phyloP scores from a whole-genome alignment of 2,888 invertebrate genomes.

The Dysmachus trigonus region DNA sequence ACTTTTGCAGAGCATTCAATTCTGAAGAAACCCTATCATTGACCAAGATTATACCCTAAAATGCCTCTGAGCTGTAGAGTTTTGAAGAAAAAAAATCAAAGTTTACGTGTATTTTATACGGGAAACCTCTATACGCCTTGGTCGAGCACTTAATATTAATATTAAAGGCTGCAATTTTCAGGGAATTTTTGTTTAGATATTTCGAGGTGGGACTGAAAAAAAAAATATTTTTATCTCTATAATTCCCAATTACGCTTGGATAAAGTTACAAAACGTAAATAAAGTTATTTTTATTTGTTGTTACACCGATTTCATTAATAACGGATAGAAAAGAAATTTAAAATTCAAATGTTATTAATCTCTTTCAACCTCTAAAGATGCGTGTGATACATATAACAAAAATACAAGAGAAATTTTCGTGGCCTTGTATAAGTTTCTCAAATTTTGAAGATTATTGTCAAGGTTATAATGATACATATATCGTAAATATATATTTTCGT shows the following conservation, averaged over 20 bases:
- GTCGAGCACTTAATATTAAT: no score
- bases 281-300: neutral
- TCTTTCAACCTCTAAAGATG: neutral
- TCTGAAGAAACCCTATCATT: no score
- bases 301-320: neutral
- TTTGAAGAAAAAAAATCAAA: no score
- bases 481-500: neutral
- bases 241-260: neutral
- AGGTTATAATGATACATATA: neutral
- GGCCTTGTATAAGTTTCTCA: neutral
- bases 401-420: neutral
- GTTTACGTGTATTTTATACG: no score
- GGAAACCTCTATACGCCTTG: no score
- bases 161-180: no score
- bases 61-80: no score
- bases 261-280: neutral
- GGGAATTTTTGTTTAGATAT: no score
- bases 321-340: neutral
- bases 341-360: neutral
- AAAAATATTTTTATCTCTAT: neutral
- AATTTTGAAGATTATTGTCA: neutral
- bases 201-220: no score
- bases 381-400: neutral
- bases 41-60: no score
- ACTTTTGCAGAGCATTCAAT: no score